Percentiles rank a stretch among this genome's conserved stretches.
Evolutionary conservation across 2,113 vertebrate genomes (phyloP).

Genomic region (Zosterops pallidus): DNA sequence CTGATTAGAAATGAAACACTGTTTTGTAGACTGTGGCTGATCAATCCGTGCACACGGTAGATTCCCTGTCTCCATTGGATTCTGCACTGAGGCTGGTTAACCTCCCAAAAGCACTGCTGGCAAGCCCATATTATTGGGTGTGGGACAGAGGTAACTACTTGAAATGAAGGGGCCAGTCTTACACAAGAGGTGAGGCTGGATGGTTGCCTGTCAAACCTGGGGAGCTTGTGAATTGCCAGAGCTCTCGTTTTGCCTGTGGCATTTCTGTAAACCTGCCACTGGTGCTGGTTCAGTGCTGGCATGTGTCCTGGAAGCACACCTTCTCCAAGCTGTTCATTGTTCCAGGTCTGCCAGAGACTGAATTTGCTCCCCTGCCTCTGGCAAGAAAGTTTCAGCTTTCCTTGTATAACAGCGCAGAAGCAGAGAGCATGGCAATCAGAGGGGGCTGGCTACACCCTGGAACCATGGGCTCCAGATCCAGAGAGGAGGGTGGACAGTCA

Average conservation of each 20-base stretch:
- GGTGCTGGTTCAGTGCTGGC: constrained; percentile 52
- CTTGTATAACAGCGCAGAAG: constrained; percentile 13
- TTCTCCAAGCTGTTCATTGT: constrained; percentile 31
- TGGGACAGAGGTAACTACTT: constrained; percentile 22
- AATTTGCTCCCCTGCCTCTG: background rate
- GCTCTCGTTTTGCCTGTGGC: constrained; percentile 54
- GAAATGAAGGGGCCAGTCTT: constrained; percentile 54
- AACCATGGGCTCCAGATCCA: accelerated
- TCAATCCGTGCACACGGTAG: accelerated
- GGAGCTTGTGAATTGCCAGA: constrained; percentile 49
- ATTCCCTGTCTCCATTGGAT: background rate
- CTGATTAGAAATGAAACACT: constrained; percentile 21
- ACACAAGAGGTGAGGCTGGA: constrained; percentile 53
- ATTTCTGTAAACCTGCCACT: constrained; percentile 53
- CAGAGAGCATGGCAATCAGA: background rate
- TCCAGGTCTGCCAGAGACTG: constrained; percentile 24
- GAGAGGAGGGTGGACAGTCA: background rate
- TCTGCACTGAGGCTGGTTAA: background rate
- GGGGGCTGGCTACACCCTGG: background rate
- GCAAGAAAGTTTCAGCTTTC: constrained; percentile 25
- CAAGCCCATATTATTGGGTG: constrained; percentile 17
- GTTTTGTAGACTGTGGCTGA: background rate
- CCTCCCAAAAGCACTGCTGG: constrained; percentile 21
- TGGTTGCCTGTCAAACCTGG: constrained; percentile 45
- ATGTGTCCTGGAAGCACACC: constrained; percentile 47